Base-by-base conservation (phyloP, 1,140 invertebrate species). In the Bombus fervidus region DNA sequence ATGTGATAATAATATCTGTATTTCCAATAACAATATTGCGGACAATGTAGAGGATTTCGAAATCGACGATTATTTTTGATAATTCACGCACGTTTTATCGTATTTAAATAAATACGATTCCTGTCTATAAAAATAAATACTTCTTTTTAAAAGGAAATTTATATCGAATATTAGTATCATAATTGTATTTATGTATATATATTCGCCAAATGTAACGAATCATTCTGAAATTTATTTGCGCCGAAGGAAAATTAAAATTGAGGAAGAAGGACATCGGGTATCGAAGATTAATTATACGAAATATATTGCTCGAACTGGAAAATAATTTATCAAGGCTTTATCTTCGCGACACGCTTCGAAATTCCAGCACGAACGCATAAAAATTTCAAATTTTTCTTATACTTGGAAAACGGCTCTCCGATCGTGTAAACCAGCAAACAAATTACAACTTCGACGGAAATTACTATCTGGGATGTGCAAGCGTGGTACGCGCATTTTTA, bases 381-480 rank as follows among this genome's bases (percentile, higher is more conserved):
- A 74, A 41, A n/a, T 82, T 47, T 75, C 39, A 18, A 62, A 64
- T 64, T 82, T 75, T 75, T 37, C 22, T 25, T 4, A 10, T 13
- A 22, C 28, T 31, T 31, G 79, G 25, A 57, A 59, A 59, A 77
- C 62, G 43, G 34, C 10, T 57, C 5, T 28, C 22, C 22, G 81
- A 37, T 39, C 39, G 28, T 5, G 81, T n/a, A 47, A 64, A 47
- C 28, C 10, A 34, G 59, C 73, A 77, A 83, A 83, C 73, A 68
- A 77, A 73, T 83, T 76, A 83, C 47, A 64, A 83, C 64, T 78
- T 34, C 12, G 3, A 34, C 74, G 74, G 82, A 71, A 83, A 83
- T 83, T 83, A 83, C 82, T 78, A 76, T 77, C 82, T 37, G 34
- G 74, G 39, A 28, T 43, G 62, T 5, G 41, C 22, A n/a, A n/a